Base-by-base conservation (phyloP, 2,888 invertebrate genomes). In the Drosophila fungiperda region DNA sequence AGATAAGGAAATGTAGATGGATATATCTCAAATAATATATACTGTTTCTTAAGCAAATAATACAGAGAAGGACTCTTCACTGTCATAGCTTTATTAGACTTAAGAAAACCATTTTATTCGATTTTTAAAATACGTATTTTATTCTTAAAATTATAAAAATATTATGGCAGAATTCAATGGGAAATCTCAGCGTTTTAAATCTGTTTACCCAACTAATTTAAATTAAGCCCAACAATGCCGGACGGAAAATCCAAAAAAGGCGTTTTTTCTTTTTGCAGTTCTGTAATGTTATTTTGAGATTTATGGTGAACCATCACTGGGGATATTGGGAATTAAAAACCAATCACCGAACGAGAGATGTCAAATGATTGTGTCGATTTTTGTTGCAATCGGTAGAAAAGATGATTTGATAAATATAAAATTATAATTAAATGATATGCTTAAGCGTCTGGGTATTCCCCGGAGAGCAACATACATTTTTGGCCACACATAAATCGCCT, bases 401-500 rank as follows among this genome's bases (percentile, higher is more conserved):
- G 80, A 88, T 85, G 89, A 88, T 90, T 85, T 90, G 80, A 80
- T 68, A 73, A 83, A 85, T 90, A 68, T 70, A 55, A 79, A 76
- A 89, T 82, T 80, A 88, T 73, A 68, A 75, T 72, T 90, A 85
- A 87, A 90, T 68, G 89, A 86, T 74, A 67, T 63, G 54, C 61
- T 71, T 53, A 33, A 11, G 54, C 4, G n/a, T 54, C 33, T 52
- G 68, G 78, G 76, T 70, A 84, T 82, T 84, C 90, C 90, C 90
- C 58, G 42, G 76, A 74, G 86, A 55, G 40, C 49, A 66, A 26
- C 70, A 78, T 26, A 60, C 36, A 69, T 66, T 68, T 68, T 79
- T 67, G 66, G 64, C 72, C 78, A 77, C 78, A 76, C 78, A 81
- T 81, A 72, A 78, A 65, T 60, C 62, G 55, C 33, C 48, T 77